Evolutionary conservation across 1,140 invertebrate genomes (phyloP), one percentile per base, ranked within the genome.

Genomic region (Diachasma alloeum): DNA sequence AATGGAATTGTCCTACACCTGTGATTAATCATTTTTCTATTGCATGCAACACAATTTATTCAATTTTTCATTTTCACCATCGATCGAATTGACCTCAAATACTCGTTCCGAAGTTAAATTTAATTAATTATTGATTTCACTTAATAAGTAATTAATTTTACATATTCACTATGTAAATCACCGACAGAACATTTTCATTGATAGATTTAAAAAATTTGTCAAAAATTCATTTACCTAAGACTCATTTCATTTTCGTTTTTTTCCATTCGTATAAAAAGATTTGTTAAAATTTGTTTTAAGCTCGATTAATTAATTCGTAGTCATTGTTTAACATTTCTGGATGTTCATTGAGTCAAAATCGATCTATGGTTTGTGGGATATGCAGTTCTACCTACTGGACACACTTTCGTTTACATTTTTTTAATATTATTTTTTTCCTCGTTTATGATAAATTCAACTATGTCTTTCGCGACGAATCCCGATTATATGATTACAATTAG

Each of bases 401-500:
- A 78, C 77, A 77, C 69, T 75, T 75, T 76, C 56, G 9, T 17
- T 78, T 26, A 24, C 44, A 31, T 22, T 69, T 6, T 74, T 63
- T 74, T 37, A 46, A 44, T 31, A 42, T 76, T 69, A 76, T 77
- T 74, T 44, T 74, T 37, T 74, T 31, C 31, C 26, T 74, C 9
- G 15, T 22, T 59, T 66, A 67, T 39, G 22, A 63, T 66, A 26
- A 56, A 72, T 66, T 71, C 19, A 22, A 46, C 19, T 74, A 59
- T 46, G 44, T 22, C 48, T 74, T 42, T 74, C 24, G 53, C 37
- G 37, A 72, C 24, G 53, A 80, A 80, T 76, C 75, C 77, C 78
- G 79, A 81, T 80, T 79, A 80, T 72, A 80, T 76, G 68, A 77
- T 75, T 77, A 79, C 74, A 78, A 77, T 75, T 69, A 78, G 22